Base-by-base conservation (phyloP, 2,888 invertebrate genomes). In the Notodonta dromedarius region DNA sequence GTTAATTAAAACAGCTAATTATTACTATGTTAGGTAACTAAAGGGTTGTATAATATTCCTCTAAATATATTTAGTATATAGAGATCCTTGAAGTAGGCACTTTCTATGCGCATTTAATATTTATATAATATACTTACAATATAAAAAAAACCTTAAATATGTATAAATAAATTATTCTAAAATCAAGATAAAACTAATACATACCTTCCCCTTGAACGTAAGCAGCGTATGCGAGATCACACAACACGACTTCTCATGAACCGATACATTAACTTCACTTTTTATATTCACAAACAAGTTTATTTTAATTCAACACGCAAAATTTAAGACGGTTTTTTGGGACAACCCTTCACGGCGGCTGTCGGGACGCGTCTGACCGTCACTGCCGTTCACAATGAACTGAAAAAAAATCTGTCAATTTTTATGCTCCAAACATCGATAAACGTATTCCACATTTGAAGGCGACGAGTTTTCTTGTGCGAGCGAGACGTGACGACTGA, bases 401-500 rank as follows among this genome's bases (percentile, higher is more conserved):
- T 94, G 91, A 91, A 93, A 94, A 54, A 93, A 94, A 93, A 89
- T 89, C 93, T 91, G 92, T 92, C 93, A 94, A 94, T 94, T 94
- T 94, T 93, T 93, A 94, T 91, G 90, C 89, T 87, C 88, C 89
- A 85, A 91, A 90, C 93, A 92, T 93, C 93, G 89, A 93, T 91
- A 92, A 88, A 89, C 87, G 89, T 89, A 90, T 90, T 90, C 89
- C 85, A 91, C 88, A 86, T 91, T 91, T 88, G 90, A 88, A 88
- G 83, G 86, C 89, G 90, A 88, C 89, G 87, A 90, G 86, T 89
- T 89, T 88, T 89, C 83, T 86, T 69, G 85, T 71, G 79, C 44
- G 84, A 91, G 65, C 48, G 82, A 77, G 87, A 88, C 55, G 56
- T 73, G 56, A 24, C 14, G 58, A 81, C 39, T n/a, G 32, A 11